Base-by-base conservation (phyloP, 2,113 vertebrate species). In the Malurus cyaneus region DNA sequence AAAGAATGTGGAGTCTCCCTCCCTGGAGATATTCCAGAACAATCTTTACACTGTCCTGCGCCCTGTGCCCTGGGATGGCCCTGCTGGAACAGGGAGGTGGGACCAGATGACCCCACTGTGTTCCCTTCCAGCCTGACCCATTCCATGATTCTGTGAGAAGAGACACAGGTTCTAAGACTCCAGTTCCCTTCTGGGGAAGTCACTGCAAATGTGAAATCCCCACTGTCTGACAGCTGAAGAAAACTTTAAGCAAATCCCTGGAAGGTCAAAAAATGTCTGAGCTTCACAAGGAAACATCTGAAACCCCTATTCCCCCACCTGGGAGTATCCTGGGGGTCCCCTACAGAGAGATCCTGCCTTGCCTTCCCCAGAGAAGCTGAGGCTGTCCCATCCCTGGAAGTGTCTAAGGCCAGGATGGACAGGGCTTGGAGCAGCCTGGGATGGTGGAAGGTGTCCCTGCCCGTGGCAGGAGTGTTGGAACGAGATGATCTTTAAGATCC, bases 81-180 rank as follows among this genome's bases (percentile, higher is more conserved):
- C 21, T 28, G 9, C 4, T 28, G 0, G 53, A 74, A 9, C 29
- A 41, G 44, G 9, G 19, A 60, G 39, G 9, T 53, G 7, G 24
- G 0, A 81, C 7, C 77, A 24, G 52, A 6, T 52, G 32, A 65
- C 5, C 18, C 21, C 28, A 39, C 46, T 46, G 28, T 25, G 46
- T 3, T 53, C 24, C 5, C 28, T 67, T 41, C 70, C 54, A 61
- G 21, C 16, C 61, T 47, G 24, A 53, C 24, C 53, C 19, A 23
- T 46, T 8, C 9, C 7, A 7, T 10, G 36, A 32, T 56, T 50
- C 20, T 44, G 5, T 60, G n/a, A 39, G 39, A 23, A 59, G 32
- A 25, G 8, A 25, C 5, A 3, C 0, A 2, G 2, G 0, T 65
- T 42, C 6, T 19, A 62, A 93, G 5, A 12, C 44, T 72, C 29